Percentiles rank a stretch among this genome's conserved stretches.
These are phyloP conservation scores for Lacerta bilineata DNA, from an alignment of 2,797 vertebrate genomes.

Conservation along the genomic window DNA sequence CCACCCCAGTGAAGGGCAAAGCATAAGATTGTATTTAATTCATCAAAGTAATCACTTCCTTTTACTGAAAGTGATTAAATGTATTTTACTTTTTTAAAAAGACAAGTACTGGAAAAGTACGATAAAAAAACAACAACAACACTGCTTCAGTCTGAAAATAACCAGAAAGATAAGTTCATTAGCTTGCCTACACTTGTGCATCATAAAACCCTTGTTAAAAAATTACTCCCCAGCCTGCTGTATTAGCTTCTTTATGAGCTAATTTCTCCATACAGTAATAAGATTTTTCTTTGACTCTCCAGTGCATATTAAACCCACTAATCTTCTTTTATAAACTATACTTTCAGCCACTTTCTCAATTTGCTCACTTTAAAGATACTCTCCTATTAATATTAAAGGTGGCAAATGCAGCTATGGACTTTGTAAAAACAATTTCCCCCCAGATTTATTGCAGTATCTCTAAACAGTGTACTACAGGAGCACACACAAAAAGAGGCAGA, in stretches of 20 bases:
- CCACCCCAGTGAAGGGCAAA: constrained; percentile 65
- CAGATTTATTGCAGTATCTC: constrained; percentile 82
- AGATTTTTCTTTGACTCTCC: constrained; percentile 99
- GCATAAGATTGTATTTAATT: constrained; percentile 82
- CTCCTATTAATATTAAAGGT: constrained; percentile 89
- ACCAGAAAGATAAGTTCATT: constrained; percentile 99
- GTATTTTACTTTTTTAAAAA: constrained; percentile 87
- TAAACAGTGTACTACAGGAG: constrained; percentile 70
- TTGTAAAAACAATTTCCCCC: constrained; percentile 76
- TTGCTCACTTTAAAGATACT: constrained; percentile 87
- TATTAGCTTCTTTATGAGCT: constrained; percentile 99
- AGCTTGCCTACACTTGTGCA: constrained; percentile 97
- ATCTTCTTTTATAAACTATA: constrained; percentile 97
- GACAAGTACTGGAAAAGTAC: constrained; percentile 87
- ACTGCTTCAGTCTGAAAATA: constrained; percentile 94
- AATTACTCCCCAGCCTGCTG: constrained; percentile 98
- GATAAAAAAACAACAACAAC: constrained; percentile 67
- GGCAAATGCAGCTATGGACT: constrained; percentile 83
- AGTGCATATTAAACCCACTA: constrained; percentile 99
- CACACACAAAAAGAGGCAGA: constrained; percentile 77
- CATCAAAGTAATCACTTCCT: constrained; percentile 86
- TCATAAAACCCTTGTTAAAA: constrained; percentile 99
- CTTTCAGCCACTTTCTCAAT: constrained; percentile 88
- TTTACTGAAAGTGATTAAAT: constrained; percentile 88
- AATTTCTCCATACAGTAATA: constrained; percentile 99